A percentile compares a stretch with the other conserved stretches of the same genome.
These are phyloP conservation scores for Antechinus stuartii DNA, from an alignment of 2,113 vertebrate species.

Conservation along the genomic window DNA sequence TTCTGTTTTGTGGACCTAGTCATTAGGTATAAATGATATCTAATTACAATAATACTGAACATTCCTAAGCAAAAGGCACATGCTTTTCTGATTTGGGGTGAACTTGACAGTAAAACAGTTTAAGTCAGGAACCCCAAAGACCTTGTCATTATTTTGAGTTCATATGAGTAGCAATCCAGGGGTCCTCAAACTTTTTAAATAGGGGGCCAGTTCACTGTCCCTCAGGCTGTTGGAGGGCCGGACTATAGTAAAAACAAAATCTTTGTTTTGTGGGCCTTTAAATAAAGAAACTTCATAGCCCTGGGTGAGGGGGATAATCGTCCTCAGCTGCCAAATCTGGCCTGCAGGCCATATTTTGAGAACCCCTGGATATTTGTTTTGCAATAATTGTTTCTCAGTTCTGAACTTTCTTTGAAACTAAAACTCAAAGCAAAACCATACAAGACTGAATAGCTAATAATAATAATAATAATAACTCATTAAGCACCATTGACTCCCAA, in stretches of 20 bases:
- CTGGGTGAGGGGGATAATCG: too few species aligned
- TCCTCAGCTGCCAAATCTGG: too few species aligned
- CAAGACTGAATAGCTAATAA: background rate
- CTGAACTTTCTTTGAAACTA: background rate
- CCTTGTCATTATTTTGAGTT: conserved; percentile 1
- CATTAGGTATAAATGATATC: conserved; percentile 7
- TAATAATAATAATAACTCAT: background rate
- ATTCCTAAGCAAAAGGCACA: background rate
- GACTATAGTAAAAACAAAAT: too few species aligned
- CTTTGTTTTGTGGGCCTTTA: too few species aligned
- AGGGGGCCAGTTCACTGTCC: too few species aligned
- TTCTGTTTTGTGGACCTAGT: background rate
- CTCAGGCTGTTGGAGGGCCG: too few species aligned
- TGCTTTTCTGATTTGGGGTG: background rate
- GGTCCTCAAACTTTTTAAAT: too few species aligned
- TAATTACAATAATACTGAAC: background rate
- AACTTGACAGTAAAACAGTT: background rate
- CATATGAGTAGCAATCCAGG: background rate
- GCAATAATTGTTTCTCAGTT: background rate
- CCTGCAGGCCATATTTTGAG: too few species aligned
- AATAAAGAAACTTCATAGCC: too few species aligned
- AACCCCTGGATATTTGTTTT: background rate
- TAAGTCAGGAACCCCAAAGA: background rate
- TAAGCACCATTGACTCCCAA: background rate
- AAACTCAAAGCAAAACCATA: background rate